Evolutionary conservation across 1,140 invertebrate genomes (phyloP).

Genomic region (Littorina saxatilis): DNA sequence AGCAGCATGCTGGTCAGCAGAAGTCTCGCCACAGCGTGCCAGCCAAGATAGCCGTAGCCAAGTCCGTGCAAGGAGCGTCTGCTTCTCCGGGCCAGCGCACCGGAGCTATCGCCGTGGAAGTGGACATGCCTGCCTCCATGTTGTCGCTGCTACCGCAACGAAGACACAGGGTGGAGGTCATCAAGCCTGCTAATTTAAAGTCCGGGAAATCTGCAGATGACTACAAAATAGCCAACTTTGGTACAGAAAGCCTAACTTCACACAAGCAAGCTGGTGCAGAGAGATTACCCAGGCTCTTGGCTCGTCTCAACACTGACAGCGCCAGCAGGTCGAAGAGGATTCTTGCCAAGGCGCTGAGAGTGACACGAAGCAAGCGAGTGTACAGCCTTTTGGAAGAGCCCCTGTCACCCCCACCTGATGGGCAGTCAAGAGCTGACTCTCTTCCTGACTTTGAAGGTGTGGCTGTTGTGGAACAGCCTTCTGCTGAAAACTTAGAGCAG

Average conservation of each 20-base stretch:
- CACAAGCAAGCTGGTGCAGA: neutral
- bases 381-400: neutral
- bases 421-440: no score
- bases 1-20: neutral
- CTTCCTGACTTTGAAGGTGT: no score
- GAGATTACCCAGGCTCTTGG: no score
- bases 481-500: no score
- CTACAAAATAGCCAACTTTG: conserved; percentile 1
- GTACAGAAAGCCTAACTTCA: neutral
- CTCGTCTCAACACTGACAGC: neutral
- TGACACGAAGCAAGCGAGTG: conserved; percentile 9
- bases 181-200: neutral
- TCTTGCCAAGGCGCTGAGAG: neutral
- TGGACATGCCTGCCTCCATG: no score
- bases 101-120: no score
- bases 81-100: no score
- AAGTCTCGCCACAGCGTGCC: conserved; percentile 4
- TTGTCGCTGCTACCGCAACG: no score
- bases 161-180: neutral
- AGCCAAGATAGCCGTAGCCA: neutral
- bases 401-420: no score
- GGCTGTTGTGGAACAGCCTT: no score
- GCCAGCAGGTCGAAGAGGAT: neutral
- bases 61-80: no score
- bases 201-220: neutral